phyloP scores from a whole-genome alignment of 2,797 vertebrate species.

The Alectoris magna region DNA sequence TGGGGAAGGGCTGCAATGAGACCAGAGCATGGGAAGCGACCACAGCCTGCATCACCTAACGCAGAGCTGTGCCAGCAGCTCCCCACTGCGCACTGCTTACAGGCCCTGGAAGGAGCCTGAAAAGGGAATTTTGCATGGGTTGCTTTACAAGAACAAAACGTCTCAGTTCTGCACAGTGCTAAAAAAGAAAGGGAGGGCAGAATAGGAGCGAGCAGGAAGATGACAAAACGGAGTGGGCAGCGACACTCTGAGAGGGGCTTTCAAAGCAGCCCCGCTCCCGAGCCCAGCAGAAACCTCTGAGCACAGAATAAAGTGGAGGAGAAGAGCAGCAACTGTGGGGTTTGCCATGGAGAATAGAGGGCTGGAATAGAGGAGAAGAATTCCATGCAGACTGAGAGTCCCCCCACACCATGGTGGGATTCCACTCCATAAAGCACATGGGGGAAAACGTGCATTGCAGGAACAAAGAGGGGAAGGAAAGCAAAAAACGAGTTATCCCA shows the following conservation, averaged over 20 bases:
- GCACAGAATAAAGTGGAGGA: neutral
- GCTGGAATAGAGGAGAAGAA: neutral
- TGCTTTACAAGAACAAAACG: conserved; percentile 45
- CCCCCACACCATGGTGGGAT: neutral
- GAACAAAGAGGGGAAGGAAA: neutral
- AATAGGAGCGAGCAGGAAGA: neutral
- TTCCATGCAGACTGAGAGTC: neutral
- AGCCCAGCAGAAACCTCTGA: neutral
- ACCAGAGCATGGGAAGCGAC: conserved; percentile 40
- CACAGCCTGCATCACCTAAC: neutral
- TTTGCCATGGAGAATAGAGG: neutral
- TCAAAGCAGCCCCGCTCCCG: neutral
- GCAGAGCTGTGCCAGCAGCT: neutral
- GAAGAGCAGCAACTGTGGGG: too few species aligned
- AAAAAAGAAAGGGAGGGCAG: neutral
- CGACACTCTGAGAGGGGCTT: neutral
- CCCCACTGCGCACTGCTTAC: neutral
- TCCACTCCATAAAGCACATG: neutral
- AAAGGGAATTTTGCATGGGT: conserved; percentile 48
- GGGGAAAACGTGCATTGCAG: neutral
- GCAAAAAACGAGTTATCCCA: neutral
- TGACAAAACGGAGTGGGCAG: neutral
- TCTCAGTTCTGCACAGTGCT: conserved; percentile 11
- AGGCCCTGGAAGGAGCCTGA: conserved; percentile 10
- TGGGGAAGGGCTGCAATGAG: neutral